Conservation (phyloP, 2,113 vertebrate genomes). For the Manacus vitellinus region DNA sequence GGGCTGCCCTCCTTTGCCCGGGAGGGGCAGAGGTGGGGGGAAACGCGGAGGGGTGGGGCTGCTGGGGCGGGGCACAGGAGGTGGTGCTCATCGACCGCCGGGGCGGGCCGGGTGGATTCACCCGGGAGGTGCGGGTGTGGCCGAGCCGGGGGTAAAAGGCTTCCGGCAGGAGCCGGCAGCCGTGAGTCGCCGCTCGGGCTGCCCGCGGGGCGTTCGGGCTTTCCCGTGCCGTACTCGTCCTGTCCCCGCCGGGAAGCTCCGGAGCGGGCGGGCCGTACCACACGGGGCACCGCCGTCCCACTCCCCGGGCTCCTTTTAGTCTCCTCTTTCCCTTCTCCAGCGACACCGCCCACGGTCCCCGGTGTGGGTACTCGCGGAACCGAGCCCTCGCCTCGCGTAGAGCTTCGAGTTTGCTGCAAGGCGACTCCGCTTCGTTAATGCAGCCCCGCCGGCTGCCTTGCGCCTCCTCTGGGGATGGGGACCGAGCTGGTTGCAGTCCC, state of each 20-base stretch:
- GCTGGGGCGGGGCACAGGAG: too few species aligned
- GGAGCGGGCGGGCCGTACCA: background rate
- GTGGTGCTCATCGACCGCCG: too few species aligned
- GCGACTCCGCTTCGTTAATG: fast-evolving
- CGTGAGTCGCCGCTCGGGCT: background rate
- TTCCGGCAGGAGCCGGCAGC: background rate
- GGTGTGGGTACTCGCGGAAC: background rate
- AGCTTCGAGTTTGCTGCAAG: background rate
- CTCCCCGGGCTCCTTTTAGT: too few species aligned
- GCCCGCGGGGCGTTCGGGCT: too few species aligned
- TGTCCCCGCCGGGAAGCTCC: background rate
- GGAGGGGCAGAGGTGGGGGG: too few species aligned
- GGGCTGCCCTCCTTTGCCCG: too few species aligned
- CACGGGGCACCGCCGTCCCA: background rate
- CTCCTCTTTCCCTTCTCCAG: too few species aligned
- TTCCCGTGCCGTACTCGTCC: background rate
- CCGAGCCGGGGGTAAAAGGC: background rate
- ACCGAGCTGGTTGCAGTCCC: background rate
- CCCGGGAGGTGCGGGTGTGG: background rate
- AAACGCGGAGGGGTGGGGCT: too few species aligned
- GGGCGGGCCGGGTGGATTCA: too few species aligned
- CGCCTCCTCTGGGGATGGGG: background rate
- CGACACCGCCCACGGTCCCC: too few species aligned
- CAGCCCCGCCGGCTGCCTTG: background rate
- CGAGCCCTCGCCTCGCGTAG: background rate